These are phyloP conservation scores for Orchesellides sinensis DNA, from an alignment of 2,888 invertebrate genomes.

Conservation along the genomic window DNA sequence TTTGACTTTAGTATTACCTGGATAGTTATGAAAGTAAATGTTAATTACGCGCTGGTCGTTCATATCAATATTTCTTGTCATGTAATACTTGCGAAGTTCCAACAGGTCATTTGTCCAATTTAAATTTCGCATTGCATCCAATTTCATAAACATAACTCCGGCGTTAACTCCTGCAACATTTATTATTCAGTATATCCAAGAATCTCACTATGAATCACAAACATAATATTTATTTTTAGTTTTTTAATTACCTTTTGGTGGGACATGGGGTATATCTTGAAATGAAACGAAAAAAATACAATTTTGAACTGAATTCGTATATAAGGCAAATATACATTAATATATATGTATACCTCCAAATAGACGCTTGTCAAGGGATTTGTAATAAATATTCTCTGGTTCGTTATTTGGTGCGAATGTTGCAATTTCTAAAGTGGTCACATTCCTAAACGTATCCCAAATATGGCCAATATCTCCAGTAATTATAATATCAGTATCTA, in stretches of 20 bases:
- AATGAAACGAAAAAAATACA: background rate
- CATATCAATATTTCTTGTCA: background rate
- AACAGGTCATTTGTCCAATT: background rate
- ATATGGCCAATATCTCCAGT: conserved; percentile 18
- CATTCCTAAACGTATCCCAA: background rate
- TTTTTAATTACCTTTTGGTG: background rate
- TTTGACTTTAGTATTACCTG: background rate
- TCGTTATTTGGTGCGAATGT: background rate
- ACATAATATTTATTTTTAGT: background rate
- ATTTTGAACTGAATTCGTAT: background rate
- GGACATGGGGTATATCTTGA: background rate
- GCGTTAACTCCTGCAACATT: background rate
- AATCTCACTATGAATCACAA: background rate
- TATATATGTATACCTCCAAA: background rate
- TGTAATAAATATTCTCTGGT: background rate
- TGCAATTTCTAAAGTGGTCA: background rate
- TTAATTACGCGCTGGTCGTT: background rate
- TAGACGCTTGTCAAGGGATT: background rate
- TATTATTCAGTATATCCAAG: background rate
- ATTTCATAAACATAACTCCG: conserved; percentile 10
- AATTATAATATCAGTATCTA: conserved; percentile 11
- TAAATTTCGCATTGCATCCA: background rate
- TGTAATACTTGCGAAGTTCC: background rate
- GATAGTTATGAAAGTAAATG: background rate
- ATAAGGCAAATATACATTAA: background rate